Conservation (phyloP, 2,113 vertebrate species). For the Odocoileus hemionus region DNA sequence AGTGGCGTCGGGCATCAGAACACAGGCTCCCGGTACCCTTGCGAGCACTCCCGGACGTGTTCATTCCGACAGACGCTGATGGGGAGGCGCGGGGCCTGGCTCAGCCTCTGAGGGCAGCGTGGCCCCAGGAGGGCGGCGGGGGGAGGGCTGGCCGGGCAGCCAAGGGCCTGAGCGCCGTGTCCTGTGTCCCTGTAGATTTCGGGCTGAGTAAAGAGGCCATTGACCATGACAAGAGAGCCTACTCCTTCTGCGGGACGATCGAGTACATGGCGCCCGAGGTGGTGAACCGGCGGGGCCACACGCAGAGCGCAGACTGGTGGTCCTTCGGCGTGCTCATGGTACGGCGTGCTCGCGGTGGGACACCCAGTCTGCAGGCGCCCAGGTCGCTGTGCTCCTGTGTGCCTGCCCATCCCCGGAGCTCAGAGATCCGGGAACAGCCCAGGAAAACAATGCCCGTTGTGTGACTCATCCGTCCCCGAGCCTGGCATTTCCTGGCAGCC, state of each 20-base stretch:
- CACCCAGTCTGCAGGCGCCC: not conserved
- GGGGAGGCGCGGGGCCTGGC: not conserved
- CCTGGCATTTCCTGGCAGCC: not conserved
- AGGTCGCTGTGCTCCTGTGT: fast-evolving
- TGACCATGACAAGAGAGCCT: constrained; percentile 94
- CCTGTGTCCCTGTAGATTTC: constrained; percentile 84
- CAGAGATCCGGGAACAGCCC: fast-evolving
- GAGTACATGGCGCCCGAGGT: constrained; percentile 99
- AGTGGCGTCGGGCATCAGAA: fast-evolving
- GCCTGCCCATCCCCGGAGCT: fast-evolving
- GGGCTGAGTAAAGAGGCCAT: constrained; percentile 97
- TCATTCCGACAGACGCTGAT: not conserved
- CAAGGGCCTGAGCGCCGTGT: not conserved
- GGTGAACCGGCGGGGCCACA: constrained; percentile 94
- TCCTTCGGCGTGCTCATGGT: constrained; percentile 98
- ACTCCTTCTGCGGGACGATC: constrained; percentile 96
- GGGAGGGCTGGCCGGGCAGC: not conserved
- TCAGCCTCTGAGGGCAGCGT: not conserved
- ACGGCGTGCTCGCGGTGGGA: fast-evolving
- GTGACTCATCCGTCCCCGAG: not conserved
- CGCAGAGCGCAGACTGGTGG: constrained; percentile 98
- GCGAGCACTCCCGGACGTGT: fast-evolving
- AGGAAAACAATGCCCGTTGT: fast-evolving
- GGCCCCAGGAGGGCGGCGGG: fast-evolving
- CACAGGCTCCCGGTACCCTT: fast-evolving